These are phyloP conservation scores for Sardinella longiceps DNA, from an alignment of 2,797 vertebrate species.

Conservation along the genomic window DNA sequence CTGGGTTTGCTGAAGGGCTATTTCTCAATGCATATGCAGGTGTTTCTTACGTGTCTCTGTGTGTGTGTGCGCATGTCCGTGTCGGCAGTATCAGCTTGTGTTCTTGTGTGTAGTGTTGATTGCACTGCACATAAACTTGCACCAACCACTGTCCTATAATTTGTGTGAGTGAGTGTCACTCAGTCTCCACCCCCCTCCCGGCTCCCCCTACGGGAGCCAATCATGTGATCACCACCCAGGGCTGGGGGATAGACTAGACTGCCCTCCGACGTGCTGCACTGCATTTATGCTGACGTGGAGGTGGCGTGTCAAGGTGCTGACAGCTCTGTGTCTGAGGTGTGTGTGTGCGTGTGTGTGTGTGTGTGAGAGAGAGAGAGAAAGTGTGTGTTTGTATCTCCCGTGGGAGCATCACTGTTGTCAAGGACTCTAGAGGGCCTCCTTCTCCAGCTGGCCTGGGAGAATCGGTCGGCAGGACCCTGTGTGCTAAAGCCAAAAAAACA, in stretches of 20 bases:
- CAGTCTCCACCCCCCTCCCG: neutral
- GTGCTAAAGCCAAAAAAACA: neutral
- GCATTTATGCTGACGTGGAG: conserved; percentile 15
- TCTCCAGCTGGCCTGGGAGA: neutral
- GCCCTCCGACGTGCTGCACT: neutral
- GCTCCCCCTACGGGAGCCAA: neutral
- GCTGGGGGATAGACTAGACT: neutral
- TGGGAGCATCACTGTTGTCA: neutral
- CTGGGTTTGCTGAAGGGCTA: neutral
- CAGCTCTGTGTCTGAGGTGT: neutral
- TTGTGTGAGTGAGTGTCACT: neutral
- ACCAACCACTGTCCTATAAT: neutral
- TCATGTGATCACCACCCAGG: neutral
- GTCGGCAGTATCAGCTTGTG: neutral
- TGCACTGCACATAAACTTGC: neutral
- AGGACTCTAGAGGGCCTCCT: neutral
- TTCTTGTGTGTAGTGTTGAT: neutral
- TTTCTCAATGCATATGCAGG: too few species aligned
- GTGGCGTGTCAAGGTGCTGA: neutral
- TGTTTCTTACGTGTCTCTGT: neutral
- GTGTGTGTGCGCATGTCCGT: neutral
- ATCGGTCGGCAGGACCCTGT: neutral
- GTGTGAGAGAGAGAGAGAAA: too few species aligned
- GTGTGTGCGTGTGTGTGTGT: too few species aligned
- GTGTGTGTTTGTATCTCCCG: neutral